phyloP scores from a whole-genome alignment of 2,888 invertebrate genomes.

The Subacronicta megacephala region DNA sequence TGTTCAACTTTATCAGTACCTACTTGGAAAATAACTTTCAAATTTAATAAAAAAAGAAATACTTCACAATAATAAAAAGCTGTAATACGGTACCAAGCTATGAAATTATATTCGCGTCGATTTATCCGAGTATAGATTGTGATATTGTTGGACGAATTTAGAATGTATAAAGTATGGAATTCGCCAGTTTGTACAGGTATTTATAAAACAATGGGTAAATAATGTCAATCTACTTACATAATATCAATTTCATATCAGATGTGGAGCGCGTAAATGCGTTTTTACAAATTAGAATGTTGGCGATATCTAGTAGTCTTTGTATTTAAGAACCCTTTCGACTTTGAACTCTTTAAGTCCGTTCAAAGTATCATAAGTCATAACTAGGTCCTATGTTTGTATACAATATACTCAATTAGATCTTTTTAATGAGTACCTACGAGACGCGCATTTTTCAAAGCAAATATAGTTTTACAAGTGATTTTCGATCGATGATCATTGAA shows the following conservation, averaged over 20 bases:
- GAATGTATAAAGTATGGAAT: conserved; percentile 56
- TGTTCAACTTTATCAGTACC: conserved; percentile 46
- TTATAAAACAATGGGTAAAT: conserved; percentile 74
- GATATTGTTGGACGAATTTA: conserved; percentile 68
- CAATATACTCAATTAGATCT: conserved; percentile 3
- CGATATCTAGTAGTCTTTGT: conserved; percentile 42
- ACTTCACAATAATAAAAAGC: conserved; percentile 1
- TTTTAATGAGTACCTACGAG: too few species aligned
- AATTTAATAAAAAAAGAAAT: too few species aligned
- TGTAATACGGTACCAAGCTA: conserved; percentile 15
- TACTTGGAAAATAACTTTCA: too few species aligned
- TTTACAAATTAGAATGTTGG: conserved; percentile 57
- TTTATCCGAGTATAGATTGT: conserved; percentile 65
- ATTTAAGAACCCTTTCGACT: conserved; percentile 40
- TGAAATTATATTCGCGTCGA: conserved; percentile 46
- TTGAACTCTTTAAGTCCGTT: conserved; percentile 37
- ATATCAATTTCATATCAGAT: conserved; percentile 88
- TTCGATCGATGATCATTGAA: too few species aligned
- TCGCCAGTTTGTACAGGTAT: conserved; percentile 72
- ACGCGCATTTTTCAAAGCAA: neutral
- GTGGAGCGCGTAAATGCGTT: conserved; percentile 70
- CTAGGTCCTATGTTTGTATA: conserved; percentile 11
- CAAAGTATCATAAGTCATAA: conserved; percentile 37
- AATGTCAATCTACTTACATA: conserved; percentile 83
- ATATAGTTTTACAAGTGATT: neutral